Evolutionary conservation across 2,113 vertebrate genomes (phyloP).

Genomic region (Phocoena sinus): DNA sequence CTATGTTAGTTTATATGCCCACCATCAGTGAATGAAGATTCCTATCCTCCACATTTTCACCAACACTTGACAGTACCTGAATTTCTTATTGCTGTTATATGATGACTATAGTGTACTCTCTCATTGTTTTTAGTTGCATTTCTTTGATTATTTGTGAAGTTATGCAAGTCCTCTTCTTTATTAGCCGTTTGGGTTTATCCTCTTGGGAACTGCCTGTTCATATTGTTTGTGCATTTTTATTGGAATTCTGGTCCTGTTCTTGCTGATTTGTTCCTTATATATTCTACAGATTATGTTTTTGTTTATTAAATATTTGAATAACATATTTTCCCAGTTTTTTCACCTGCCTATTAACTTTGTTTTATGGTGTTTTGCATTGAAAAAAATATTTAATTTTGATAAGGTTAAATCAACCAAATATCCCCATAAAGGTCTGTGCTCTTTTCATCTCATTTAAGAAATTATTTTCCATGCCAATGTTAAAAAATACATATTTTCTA

Average conservation of each 20-base stretch:
- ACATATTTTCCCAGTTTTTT: not conserved
- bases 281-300: not conserved
- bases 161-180: not conserved
- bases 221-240: not conserved
- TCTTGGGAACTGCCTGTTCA: not conserved
- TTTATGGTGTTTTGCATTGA: not conserved
- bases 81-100: not conserved
- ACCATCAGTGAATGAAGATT: not conserved
- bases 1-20: not conserved
- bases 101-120: not conserved
- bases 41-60: not conserved
- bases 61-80: not conserved
- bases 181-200: not conserved
- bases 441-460: not conserved
- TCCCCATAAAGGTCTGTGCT: not conserved
- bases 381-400: not conserved
- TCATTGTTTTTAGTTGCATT: not conserved
- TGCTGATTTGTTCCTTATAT: not conserved
- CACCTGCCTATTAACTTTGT: not conserved
- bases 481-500: not conserved
- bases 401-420: not conserved
- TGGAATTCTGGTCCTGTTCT: not conserved
- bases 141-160: not conserved
- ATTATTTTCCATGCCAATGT: not conserved
- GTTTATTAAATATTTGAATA: not conserved